Base-by-base conservation (phyloP, 2,797 vertebrate species). In the Sparus aurata region DNA sequence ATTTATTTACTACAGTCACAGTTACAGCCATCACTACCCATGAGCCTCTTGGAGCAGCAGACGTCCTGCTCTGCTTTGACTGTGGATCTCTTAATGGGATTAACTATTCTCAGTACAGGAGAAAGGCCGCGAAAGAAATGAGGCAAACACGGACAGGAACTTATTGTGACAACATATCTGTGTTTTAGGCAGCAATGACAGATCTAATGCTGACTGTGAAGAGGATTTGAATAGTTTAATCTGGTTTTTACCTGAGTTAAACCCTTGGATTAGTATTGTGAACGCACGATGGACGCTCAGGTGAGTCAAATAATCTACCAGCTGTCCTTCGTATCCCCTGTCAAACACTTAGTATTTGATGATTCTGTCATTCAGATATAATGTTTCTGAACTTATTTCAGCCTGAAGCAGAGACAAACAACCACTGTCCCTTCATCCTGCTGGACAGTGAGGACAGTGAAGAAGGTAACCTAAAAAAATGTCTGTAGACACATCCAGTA, bases 51-150 rank as follows among this genome's bases (percentile, higher is more conserved):
- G 84, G 77, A 62, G 41, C 58, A 18, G 69, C 23, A 38, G 38
- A 38, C n/a, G 6, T 55, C 61, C 75, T 85, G 73, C 75, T 85
- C 83, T 69, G 78, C 22, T 73, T 46, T 91, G 89, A 91, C 64
- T 86, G 91, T 87, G 91, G 88, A 94, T 93, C 91, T 92, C 84
- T 80, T 95, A 95, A 95, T 93, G 58, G 88, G 94, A 95, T 95
- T 95, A 96, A 80, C 88, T 87, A 76, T 91, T 89, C 87, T 89
- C 68, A 73, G 89, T 57, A 23, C 72, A 64, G 78, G 65, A 83
- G 70, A 59, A 70, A 75, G 80, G 45, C 72, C 18, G 53, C 69
- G 38, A 66, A 73, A 70, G 64, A 78, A 73, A 59, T 77, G 73
- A 66, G 71, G 49, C 67, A 59, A 82, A 83, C 63, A n/a, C 38